Percentiles rank a stretch among this genome's conserved stretches.
phyloP scores from a whole-genome alignment of 2,113 vertebrate species.

The Platycercus adscitus region DNA sequence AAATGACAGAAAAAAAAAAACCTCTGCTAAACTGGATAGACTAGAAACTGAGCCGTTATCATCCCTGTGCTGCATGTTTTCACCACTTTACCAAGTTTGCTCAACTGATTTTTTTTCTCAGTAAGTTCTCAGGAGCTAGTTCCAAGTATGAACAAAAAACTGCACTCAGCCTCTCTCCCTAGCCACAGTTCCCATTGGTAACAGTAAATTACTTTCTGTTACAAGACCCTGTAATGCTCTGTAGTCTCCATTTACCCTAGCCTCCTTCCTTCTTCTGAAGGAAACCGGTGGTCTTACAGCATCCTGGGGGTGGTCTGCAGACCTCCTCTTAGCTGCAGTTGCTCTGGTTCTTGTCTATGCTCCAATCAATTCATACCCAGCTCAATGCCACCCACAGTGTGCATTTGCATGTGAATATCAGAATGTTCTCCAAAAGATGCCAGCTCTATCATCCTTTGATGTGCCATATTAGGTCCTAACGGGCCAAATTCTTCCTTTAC shows the following conservation, averaged over 20 bases:
- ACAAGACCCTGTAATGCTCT: background rate
- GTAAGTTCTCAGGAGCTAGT: background rate
- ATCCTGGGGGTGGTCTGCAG: constrained; percentile 59
- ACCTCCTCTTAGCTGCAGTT: constrained; percentile 63
- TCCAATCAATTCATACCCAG: constrained; percentile 60
- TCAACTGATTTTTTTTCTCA: background rate
- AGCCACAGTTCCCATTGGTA: background rate
- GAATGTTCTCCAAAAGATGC: constrained; percentile 47
- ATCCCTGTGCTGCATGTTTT: background rate
- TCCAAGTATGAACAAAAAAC: background rate
- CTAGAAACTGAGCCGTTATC: background rate
- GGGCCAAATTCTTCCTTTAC: constrained; percentile 30
- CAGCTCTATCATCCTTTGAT: constrained; percentile 57
- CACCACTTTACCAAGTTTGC: background rate
- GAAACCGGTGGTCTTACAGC: constrained; percentile 30
- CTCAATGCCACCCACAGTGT: constrained; percentile 54
- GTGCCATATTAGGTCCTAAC: constrained; percentile 34
- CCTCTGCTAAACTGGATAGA: background rate
- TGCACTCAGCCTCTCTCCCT: background rate
- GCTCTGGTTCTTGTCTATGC: constrained; percentile 59
- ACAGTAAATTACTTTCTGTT: constrained; percentile 42
- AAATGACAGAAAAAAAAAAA: background rate
- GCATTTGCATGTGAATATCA: constrained; percentile 46
- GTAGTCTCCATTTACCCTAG: constrained; percentile 5
- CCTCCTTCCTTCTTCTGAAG: constrained; percentile 9